These are phyloP conservation scores for Cyprinodon variegatus DNA, from an alignment of 2,113 vertebrate genomes.

Conservation along the genomic window DNA sequence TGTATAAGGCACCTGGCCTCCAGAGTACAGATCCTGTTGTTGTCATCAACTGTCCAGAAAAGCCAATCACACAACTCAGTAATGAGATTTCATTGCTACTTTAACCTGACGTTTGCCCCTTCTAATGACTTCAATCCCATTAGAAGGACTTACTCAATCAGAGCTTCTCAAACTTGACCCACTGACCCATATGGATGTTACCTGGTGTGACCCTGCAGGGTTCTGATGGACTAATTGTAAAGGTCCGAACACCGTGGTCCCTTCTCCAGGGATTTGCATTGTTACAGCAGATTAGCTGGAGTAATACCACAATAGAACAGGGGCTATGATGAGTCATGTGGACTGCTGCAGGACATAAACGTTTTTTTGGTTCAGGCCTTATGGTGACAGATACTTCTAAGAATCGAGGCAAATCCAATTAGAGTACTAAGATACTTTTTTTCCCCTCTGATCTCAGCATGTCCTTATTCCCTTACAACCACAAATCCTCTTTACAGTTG, in stretches of 20 bases:
- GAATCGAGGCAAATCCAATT: conserved; percentile 72
- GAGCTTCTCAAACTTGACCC: conserved; percentile 61
- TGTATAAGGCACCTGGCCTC: conserved; percentile 47
- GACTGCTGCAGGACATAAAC: conserved; percentile 59
- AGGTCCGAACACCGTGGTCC: conserved; percentile 36
- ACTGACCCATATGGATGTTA: conserved; percentile 66
- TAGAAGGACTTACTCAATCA: conserved; percentile 65
- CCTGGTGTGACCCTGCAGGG: conserved; percentile 45
- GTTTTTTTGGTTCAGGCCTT: conserved; percentile 50
- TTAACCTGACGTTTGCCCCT: conserved; percentile 60
- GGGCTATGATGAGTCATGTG: conserved; percentile 54
- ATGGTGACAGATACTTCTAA: conserved; percentile 55
- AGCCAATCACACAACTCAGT: conserved; percentile 43
- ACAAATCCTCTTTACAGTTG: neutral
- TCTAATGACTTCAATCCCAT: conserved; percentile 65
- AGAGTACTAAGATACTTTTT: conserved; percentile 45
- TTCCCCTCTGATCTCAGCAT: conserved; percentile 43
- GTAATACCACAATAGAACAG: conserved; percentile 42
- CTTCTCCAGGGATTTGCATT: conserved; percentile 51
- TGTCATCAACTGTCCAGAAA: conserved; percentile 61
- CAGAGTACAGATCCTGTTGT: conserved; percentile 23
- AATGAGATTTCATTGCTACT: conserved; percentile 67
- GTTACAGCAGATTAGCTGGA: conserved; percentile 71
- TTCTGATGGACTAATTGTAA: conserved; percentile 24
- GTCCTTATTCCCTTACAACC: conserved; percentile 50